Base-by-base conservation (phyloP, 2,888 invertebrate genomes). In the Acronicta psi region DNA sequence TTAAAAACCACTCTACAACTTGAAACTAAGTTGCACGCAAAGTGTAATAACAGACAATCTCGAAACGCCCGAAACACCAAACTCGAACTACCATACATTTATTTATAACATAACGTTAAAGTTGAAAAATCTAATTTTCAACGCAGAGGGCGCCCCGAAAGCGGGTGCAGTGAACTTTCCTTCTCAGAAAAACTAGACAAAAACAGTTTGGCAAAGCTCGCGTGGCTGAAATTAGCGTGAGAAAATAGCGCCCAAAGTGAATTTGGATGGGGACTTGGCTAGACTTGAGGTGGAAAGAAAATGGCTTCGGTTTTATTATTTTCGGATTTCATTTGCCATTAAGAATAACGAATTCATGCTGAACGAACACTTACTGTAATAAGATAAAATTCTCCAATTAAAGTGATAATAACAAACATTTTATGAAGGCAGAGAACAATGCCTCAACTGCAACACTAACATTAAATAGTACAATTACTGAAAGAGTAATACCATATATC, bases 101-200 rank as follows among this genome's bases (percentile, higher is more conserved):
- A 65, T 68, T 60, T 76, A 73, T 53, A 55, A 58, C 60, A 56
- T 60, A 53, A 58, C 60, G 56, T 60, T 61, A 58, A 54, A 81
- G 81, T 83, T 81, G 71, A 84, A 84, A 80, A 77, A 77, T 79
- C 78, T 75, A 82, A 83, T 85, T 83, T 74, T 79, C 75, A 77
- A 69, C 72, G 76, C 77, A 84, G 85, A 88, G 88, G 87, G 80
- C 87, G 82, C 71, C 63, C 64, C 59, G 67, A 80, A 87, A 84
- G 85, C 84, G 86, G 84, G 90, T 80, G 77, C 87, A 80, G 46
- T 85, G 88, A 90, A 88, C 89, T 78, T 76, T 57, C 44, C 74
- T 86, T 89, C 87, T 79, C 55, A 81, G 86, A 90, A 90, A 31
- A 81, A 82, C 82, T 87, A 89, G 87, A 88, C 83, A 82, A 86